These are phyloP conservation scores for Spodoptera picta DNA, from an alignment of 2,888 invertebrate genomes.

Conservation along the genomic window DNA sequence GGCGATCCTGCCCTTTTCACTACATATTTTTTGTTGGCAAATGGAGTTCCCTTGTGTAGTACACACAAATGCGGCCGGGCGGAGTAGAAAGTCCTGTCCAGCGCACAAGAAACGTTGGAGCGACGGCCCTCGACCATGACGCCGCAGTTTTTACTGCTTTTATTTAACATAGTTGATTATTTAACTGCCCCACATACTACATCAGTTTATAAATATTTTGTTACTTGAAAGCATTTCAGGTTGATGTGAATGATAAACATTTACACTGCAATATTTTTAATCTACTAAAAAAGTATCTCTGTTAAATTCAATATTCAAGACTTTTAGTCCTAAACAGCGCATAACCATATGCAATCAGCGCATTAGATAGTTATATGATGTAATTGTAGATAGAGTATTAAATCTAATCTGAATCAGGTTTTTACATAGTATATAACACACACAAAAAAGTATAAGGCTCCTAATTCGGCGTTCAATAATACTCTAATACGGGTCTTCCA, in stretches of 20 bases:
- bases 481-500: slow-evolving; percentile 10
- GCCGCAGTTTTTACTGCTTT: slow-evolving; percentile 70
- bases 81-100: slow-evolving; percentile 80
- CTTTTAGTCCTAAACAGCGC: too few species aligned
- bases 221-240: neutral
- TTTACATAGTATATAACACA: neutral
- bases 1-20: slow-evolving; percentile 66
- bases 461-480: slow-evolving; percentile 1
- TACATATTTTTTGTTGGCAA: slow-evolving; percentile 79
- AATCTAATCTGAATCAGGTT: neutral
- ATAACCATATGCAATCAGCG: too few species aligned
- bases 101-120: slow-evolving; percentile 67
- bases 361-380: too few species aligned
- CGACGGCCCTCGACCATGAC: slow-evolving; percentile 66
- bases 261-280: neutral
- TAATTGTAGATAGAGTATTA: neutral
- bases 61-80: slow-evolving; percentile 74
- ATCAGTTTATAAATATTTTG: slow-evolving; percentile 20
- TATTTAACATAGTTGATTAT: slow-evolving; percentile 54
- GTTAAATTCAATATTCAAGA: too few species aligned
- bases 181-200: slow-evolving; percentile 30
- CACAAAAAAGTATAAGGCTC: neutral
- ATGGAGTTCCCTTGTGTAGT: slow-evolving; percentile 81
- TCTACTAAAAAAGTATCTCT: neutral
- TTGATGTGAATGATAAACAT: neutral